Base-by-base conservation (phyloP, 2,113 vertebrate genomes). In the Upupa epops region DNA sequence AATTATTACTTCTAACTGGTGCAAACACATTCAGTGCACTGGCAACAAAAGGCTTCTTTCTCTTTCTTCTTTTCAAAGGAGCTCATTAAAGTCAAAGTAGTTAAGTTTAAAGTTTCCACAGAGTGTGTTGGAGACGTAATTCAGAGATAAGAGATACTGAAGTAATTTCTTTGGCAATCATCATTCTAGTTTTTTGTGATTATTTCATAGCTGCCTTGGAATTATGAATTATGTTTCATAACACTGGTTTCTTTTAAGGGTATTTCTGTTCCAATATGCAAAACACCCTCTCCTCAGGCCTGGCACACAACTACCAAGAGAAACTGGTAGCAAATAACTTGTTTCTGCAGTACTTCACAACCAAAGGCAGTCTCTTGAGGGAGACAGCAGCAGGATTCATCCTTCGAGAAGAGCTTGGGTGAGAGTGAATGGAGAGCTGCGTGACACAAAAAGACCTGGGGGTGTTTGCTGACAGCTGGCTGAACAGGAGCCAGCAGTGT, bases 1-100 rank as follows among this genome's bases (percentile, higher is more conserved):
- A 94, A 66, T 95, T 96, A 95, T 92, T 73, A 90, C 75, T 83
- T 88, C 68, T 95, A 95, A 94, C 92, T 79, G 86, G 95, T 91
- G 92, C 82, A 94, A 95, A 95, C 95, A 92, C 51, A 96, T 89
- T 94, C 75, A 71, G 75, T 36, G 65, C 82, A 76, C 14, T 89
- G 93, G 91, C 94, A 95, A 95, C 91, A 93, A 93, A 92, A 85
- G 84, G 34, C 59, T 34, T 64, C 64, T 77, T 64, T 51, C 42
- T 70, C 42, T 63, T 78, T 46, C 31, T 29, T 3, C 52, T 75
- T 85, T 89, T 65, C 84, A 95, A 85, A 92, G 59, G 25, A 87
- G 63, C 87, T 96, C 91, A 94, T 95, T 96, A 96, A 91, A 93
- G n/a, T 77, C 59, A 83, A 88, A 86, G 88, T 42, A 88, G 88